Evolutionary conservation across 2,113 vertebrate species (phyloP), one percentile per base, ranked within the genome.

Genomic region (Engraulis encrasicolus): DNA sequence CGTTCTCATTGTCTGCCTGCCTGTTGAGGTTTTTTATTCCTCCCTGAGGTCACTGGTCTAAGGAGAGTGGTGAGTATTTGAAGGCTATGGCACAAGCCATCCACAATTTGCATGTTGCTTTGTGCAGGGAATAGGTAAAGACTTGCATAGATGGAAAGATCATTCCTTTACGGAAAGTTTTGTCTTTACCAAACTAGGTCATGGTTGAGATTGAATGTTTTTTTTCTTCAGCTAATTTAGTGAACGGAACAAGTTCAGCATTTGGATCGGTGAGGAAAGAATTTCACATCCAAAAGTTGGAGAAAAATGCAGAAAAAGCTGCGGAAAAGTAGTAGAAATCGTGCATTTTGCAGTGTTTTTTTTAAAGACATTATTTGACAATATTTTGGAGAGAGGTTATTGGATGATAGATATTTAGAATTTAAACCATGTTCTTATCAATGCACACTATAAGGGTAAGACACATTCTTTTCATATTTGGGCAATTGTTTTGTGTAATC

Each of bases 1-100:
- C 66, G 50, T 37, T 49, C 11, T 81, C 52, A 71, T 82, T 31
- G 45, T 45, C 18, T 36, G 38, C 31, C 34, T 71, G 61, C 50
- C n/a, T n/a, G n/a, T n/a, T n/a, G n/a, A n/a, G n/a, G n/a, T 86
- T 84, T 83, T 81, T 49, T 84, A 81, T 52, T 48, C n/a, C 71
- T 48, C 83, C 7, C 66, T 82, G 82, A 38, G 50, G 17, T 79
- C 83, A 18, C 58, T 34, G 84, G 34, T 83, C 81, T 61, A 14
- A 18, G 85, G n/a, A 79, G 85, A n/a, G 87, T 83, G 1, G 93
- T 94, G 83, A 94, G 93, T 93, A 93, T 88, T 36, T 82, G 37
- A 20, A 49, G 78, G 6, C 37, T 58, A 23, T 58, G 38, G 66
- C 78, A 31, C 31, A 34, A 14, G 31, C 27, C 27, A 34, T 34